These are phyloP conservation scores for Coendou prehensilis DNA, from an alignment of 2,797 vertebrate genomes.

Conservation along the genomic window DNA sequence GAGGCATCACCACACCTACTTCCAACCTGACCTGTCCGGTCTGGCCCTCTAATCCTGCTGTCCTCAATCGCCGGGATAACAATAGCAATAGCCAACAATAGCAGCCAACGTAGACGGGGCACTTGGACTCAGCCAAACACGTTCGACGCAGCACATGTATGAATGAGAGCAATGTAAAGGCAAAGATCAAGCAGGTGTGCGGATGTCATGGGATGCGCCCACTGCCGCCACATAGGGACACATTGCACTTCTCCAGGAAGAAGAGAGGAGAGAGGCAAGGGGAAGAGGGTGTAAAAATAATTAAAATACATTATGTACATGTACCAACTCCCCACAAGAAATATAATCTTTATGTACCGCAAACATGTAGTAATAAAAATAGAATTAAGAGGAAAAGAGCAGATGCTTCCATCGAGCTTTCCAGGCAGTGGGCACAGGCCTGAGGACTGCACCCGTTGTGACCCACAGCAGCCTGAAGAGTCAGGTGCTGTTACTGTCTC, in stretches of 20 bases:
- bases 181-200: neutral
- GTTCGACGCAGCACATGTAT: neutral
- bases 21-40: neutral
- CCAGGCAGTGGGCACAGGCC: neutral
- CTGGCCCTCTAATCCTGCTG: neutral
- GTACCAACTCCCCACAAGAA: neutral
- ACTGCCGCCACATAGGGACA: rapidly evolving
- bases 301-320: neutral
- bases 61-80: neutral
- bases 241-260: neutral
- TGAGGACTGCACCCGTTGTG: neutral
- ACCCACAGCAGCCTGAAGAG: neutral
- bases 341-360: neutral
- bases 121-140: neutral
- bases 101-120: neutral
- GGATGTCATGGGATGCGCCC: neutral
- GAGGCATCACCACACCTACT: neutral
- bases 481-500: neutral
- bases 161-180: neutral
- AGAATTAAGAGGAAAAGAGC: neutral
- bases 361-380: neutral
- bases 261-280: neutral
- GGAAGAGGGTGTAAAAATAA: neutral
- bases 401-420: neutral
- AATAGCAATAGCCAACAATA: neutral